Conservation (phyloP, 2,888 invertebrate species). For the Pandemis heparana region DNA sequence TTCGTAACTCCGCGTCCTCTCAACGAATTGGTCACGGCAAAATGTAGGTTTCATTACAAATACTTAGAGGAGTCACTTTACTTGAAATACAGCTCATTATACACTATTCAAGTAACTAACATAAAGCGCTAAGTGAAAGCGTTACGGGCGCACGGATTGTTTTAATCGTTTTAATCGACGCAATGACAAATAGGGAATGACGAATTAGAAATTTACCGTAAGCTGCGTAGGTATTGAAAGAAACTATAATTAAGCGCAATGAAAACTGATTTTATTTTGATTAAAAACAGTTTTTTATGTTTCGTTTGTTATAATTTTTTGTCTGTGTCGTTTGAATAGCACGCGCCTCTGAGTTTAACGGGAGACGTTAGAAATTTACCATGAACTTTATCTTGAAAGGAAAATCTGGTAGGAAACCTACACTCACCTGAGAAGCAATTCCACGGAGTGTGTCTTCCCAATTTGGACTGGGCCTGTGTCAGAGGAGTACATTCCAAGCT, state of each 20-base stretch:
- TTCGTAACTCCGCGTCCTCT: slow-evolving; percentile 37
- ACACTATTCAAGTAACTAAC: slow-evolving; percentile 25
- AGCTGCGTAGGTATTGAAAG: neutral
- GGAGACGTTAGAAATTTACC: too few relatives aligned
- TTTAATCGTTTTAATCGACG: neutral
- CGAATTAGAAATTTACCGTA: slow-evolving; percentile 20
- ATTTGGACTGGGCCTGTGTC: too few relatives aligned
- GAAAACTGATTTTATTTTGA: neutral
- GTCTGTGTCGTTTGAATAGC: too few relatives aligned
- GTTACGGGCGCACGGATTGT: slow-evolving; percentile 7
- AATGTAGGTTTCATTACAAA: slow-evolving; percentile 45
- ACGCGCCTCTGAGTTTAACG: too few relatives aligned
- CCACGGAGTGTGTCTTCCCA: too few relatives aligned
- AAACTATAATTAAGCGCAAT: neutral
- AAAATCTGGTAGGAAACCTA: too few relatives aligned
- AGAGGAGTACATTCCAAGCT: too few relatives aligned
- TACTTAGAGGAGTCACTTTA: slow-evolving; percentile 39
- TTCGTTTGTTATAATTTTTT: too few relatives aligned
- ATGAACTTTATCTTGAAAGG: too few relatives aligned
- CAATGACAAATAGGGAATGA: slow-evolving; percentile 24
- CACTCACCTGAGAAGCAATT: too few relatives aligned
- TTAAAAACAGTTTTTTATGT: too few relatives aligned
- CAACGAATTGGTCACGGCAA: slow-evolving; percentile 47
- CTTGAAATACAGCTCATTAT: slow-evolving; percentile 25
- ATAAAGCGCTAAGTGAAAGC: slow-evolving; percentile 30